A percentile compares a stretch with the other conserved stretches of the same genome.
Evolutionary conservation across 1,140 invertebrate species (phyloP).

Genomic region (Penaeus japonicus): DNA sequence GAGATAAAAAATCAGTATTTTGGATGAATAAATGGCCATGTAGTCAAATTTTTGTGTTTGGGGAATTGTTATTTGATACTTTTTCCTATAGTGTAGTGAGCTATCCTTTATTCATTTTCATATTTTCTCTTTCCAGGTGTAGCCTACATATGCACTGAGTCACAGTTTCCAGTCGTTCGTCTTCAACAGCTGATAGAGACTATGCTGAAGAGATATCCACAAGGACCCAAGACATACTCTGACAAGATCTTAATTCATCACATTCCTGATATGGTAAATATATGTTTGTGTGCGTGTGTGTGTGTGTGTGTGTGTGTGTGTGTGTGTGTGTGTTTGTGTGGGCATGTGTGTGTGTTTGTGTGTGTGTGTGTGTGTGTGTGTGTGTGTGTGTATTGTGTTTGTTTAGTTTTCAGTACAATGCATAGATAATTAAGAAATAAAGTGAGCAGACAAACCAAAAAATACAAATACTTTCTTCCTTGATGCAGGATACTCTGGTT

Average conservation of each 20-base stretch:
- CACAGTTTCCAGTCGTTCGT: conserved; percentile 76
- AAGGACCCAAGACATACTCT: conserved; percentile 16
- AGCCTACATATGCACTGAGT: conserved; percentile 81
- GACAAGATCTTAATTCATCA: conserved; percentile 72
- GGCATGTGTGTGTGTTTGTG: no score
- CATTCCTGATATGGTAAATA: conserved; percentile 69
- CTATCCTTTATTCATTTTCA: conserved; percentile 9
- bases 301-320: conserved; percentile 18
- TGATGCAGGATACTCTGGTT: conserved; percentile 69
- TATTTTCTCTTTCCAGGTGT: conserved; percentile 67
- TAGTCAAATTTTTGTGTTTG: neutral
- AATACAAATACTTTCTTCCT: neutral
- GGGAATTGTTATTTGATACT: neutral
- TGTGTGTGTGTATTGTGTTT: no score
- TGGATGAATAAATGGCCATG: no score
- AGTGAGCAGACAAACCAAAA: no score
- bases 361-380: no score
- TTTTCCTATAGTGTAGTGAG: neutral
- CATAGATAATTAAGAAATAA: no score
- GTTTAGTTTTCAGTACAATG: no score
- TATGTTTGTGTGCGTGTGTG: neutral
- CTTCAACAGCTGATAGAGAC: conserved; percentile 67
- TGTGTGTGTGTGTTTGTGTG: no score
- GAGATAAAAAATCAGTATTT: no score
- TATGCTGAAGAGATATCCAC: neutral